These are phyloP conservation scores for Drosophila peninsularis DNA, from an alignment of 2,888 invertebrate genomes.

Conservation along the genomic window DNA sequence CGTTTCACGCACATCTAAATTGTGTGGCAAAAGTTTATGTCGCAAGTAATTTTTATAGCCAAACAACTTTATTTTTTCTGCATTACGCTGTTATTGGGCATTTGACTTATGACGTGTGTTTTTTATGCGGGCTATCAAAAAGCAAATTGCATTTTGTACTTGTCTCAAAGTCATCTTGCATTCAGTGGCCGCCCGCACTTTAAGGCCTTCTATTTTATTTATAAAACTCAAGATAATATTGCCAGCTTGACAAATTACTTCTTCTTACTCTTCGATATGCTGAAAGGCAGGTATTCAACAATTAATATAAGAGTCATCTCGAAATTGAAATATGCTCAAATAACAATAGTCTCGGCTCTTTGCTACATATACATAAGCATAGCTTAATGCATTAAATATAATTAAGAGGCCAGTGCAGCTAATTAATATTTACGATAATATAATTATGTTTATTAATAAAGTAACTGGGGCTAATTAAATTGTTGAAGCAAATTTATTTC, in stretches of 20 bases:
- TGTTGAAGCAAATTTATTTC: background rate
- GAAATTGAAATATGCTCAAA: too few relatives aligned
- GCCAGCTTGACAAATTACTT: background rate
- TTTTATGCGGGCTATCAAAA: conserved; percentile 54
- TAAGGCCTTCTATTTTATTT: background rate
- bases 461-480: background rate
- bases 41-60: conserved; percentile 68
- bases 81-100: conserved; percentile 49
- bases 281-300: too few relatives aligned
- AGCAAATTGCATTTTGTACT: conserved; percentile 57
- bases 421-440: too few relatives aligned
- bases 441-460: background rate
- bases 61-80: conserved; percentile 67
- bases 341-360: too few relatives aligned
- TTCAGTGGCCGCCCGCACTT: conserved; percentile 16
- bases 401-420: too few relatives aligned
- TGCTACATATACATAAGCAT: too few relatives aligned
- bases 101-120: conserved; percentile 48
- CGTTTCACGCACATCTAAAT: conserved; percentile 77
- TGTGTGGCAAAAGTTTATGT: conserved; percentile 76
- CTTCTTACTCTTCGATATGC: too few relatives aligned
- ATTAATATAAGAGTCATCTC: too few relatives aligned
- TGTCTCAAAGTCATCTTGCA: conserved; percentile 43
- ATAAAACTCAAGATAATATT: background rate
- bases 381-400: too few relatives aligned